Conservation (phyloP, 2,888 invertebrate species). For the Drymonia ruficornis region DNA sequence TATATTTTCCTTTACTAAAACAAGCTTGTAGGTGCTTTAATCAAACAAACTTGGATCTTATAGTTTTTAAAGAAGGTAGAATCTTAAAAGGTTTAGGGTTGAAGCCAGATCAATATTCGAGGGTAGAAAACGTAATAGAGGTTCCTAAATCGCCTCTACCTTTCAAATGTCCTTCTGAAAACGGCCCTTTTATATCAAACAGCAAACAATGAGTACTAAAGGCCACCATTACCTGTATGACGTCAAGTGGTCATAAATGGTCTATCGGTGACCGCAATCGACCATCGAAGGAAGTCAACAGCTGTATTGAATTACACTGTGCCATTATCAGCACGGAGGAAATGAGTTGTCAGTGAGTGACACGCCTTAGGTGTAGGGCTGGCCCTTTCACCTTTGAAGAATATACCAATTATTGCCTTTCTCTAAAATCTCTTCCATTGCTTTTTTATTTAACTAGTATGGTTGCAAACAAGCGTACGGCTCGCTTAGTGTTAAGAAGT, state of each 20-base stretch:
- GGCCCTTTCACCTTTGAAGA: slow-evolving; percentile 7
- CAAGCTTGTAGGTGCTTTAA: no score
- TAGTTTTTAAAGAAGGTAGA: no score
- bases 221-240: not conserved
- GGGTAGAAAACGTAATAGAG: no score
- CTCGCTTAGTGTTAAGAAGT: no score
- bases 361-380: slow-evolving; percentile 33
- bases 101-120: no score
- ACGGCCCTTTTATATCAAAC: not conserved
- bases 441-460: no score
- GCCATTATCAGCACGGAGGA: slow-evolving; percentile 5
- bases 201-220: not conserved
- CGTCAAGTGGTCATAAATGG: slow-evolving; percentile 4
- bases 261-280: slow-evolving; percentile 4
- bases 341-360: slow-evolving; percentile 36
- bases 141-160: no score
- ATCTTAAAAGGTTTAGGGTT: no score
- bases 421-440: no score
- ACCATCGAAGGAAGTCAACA: slow-evolving; percentile 4
- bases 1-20: no score
- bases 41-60: no score
- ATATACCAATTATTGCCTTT: not conserved
- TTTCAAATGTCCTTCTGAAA: not conserved
- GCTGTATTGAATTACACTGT: slow-evolving; percentile 6
- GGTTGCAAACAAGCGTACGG: no score